Base-by-base conservation (phyloP, 35 echinoderm and acorn worm genomes). In the Eucidaris tribuloides region DNA sequence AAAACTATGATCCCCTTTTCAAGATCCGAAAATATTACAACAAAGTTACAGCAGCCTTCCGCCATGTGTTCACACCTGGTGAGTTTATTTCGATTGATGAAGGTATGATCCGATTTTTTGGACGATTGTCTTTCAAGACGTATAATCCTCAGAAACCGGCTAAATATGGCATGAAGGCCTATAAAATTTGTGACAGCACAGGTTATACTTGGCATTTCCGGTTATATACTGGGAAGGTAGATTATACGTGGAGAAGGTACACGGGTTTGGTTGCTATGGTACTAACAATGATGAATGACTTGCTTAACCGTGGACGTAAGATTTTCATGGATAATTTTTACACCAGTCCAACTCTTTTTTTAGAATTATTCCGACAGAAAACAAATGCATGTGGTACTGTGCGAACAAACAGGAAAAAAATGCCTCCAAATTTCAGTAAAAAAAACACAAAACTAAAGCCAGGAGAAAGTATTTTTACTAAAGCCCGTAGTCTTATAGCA, bases 111-210 rank as follows among this genome's bases (percentile, higher is more conserved):
- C 56, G 57, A n/a, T 81, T 80, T 45, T 40, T 63, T 25, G 77
- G 59, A 3, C 57, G 27, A 9, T 15, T 65, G 18, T 32, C 25
- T 27, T 78, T 58, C 39, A 87, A 60, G 23, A 37, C 19, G 23
- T 68, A 88, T 61, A 63, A 41, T 36, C 72, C 74, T n/a, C 15
- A 4, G 7, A 87, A 87, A 20, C 32, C 71, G 42, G 54, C 52
- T 2, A 77, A 79, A 42, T 79, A 33, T 29, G 76, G 85, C 11
- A 78, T 87, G 57, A 80, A 62, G 25, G 55, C 40, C 27, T 88
- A 28, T 45, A 79, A 63, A 25, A 46, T 79, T 35, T 45, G 39
- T 45, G 86, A 88, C 3, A 25, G 52, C 14, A 59, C 15, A 43
- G 86, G 86, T 7, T 88, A 88, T 35, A 45, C 42, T 17, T 79